Evolutionary conservation across 2,888 invertebrate species (phyloP).

Genomic region (Philonicus albiceps): DNA sequence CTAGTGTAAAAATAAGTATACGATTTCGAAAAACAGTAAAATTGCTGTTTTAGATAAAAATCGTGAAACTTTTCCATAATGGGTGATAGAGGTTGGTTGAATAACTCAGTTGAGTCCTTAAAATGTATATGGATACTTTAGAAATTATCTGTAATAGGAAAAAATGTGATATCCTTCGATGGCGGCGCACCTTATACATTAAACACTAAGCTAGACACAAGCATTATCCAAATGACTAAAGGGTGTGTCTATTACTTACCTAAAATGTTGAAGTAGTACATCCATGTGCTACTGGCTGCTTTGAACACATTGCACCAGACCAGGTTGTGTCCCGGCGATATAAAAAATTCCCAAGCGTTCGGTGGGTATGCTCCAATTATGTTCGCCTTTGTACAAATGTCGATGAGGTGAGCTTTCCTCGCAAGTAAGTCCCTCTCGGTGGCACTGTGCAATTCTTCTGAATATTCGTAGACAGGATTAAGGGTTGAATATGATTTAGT

Average conservation of each 20-base stretch:
- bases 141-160: not conserved
- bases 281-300: constrained; percentile 81
- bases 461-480: constrained; percentile 63
- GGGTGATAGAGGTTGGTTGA: too few species aligned
- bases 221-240: not conserved
- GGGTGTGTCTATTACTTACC: constrained; percentile 63
- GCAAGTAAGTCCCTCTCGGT: constrained; percentile 66
- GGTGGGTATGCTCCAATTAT: constrained; percentile 64
- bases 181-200: not conserved
- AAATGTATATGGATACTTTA: too few species aligned
- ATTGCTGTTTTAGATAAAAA: too few species aligned
- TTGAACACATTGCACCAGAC: constrained; percentile 81
- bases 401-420: constrained; percentile 64
- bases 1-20: too few species aligned
- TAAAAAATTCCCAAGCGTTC: constrained; percentile 78
- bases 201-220: not conserved
- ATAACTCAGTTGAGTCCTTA: too few species aligned
- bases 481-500: constrained; percentile 53
- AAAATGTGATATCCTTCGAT: not conserved
- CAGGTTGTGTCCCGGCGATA: constrained; percentile 72
- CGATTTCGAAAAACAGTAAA: too few species aligned
- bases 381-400: constrained; percentile 65
- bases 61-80: too few species aligned
- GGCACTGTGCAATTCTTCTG: constrained; percentile 61
- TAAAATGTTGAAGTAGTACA: constrained; percentile 79